Evolutionary conservation across 1,140 invertebrate genomes (phyloP).

Genomic region (Caenorhabditis briggsae): DNA sequence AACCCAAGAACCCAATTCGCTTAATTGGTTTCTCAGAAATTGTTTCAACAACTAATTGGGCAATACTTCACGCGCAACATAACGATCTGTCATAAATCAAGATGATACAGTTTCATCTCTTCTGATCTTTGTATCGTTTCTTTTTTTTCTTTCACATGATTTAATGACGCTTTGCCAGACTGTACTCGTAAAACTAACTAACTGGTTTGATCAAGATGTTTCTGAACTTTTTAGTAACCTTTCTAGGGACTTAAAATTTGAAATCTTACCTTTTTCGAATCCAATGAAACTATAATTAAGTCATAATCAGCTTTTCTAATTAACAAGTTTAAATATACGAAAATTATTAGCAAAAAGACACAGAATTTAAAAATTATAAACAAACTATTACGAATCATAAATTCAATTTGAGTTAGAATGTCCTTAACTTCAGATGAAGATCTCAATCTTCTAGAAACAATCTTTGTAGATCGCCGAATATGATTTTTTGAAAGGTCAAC

Average conservation of each 20-base stretch:
- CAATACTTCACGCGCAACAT: not conserved
- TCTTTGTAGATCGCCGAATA: not conserved
- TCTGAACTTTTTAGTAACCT: too few species aligned
- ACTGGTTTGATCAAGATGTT: not conserved
- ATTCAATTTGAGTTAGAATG: too few species aligned
- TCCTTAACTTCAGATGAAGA: too few species aligned
- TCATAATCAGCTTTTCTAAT: not conserved
- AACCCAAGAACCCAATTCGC: too few species aligned
- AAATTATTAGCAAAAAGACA: not conserved
- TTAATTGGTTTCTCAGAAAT: too few species aligned
- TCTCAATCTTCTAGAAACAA: not conserved
- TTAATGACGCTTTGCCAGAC: constrained; percentile 8
- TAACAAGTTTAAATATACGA: not conserved
- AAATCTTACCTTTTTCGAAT: not conserved
- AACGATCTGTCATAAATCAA: constrained; percentile 13
- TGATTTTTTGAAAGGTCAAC: not conserved
- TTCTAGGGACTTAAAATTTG: too few species aligned
- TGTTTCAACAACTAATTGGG: too few species aligned
- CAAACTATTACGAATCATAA: not conserved
- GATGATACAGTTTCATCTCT: not conserved
- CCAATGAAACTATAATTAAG: not conserved
- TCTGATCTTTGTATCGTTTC: not conserved
- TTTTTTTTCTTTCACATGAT: not conserved
- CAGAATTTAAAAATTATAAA: not conserved
- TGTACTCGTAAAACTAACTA: not conserved